Base-by-base conservation (phyloP, 2,888 invertebrate species). In the Melanchra persicariae region DNA sequence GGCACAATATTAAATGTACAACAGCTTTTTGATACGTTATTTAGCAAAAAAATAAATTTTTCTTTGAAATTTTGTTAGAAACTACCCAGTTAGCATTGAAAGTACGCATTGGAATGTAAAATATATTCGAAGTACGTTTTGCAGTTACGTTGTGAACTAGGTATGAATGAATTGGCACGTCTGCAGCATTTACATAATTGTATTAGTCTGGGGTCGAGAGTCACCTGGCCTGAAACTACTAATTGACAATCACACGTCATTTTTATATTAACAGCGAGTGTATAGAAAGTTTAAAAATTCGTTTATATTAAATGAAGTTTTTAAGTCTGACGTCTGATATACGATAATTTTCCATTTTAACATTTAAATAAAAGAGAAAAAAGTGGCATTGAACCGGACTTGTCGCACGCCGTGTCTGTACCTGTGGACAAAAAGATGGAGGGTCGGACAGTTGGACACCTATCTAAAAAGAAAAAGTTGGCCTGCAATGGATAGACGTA, bases 161-260 rank as follows among this genome's bases (percentile, higher is more conserved):
- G 49, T 83, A 77, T 77, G 80, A 82, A 82, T 78, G 81, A 82
- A 82, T 78, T 81, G 74, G 76, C 76, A 82, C 67, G 74, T 74
- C 60, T 72, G 45, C 45, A 55, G 30, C 65, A 87, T 88, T 87
- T 87, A 81, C 86, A 89, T 88, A 87, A 88, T 86, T 83, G 67
- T 83, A 85, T 89, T 85, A 84, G 83, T 79, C 83, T 82, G 70
- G 69, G 70, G 70, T 61, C 66, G 70, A 74, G 57, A 84, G 57
- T 60, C 70, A 64, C 72, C 64, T 68, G 68, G 5, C 67, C 61
- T 74, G 64, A 74, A 83, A 78, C 49, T 63, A 47, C 57, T 81
- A 84, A 82, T 82, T 85, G 79, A 82, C 83, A 83, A 78, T 83
- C 77, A 73, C 69, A 80, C 62, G 72, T 70, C 67, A 80, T 77